Conservation (phyloP, 2,888 invertebrate species). For the Gasteruption jaculator region DNA sequence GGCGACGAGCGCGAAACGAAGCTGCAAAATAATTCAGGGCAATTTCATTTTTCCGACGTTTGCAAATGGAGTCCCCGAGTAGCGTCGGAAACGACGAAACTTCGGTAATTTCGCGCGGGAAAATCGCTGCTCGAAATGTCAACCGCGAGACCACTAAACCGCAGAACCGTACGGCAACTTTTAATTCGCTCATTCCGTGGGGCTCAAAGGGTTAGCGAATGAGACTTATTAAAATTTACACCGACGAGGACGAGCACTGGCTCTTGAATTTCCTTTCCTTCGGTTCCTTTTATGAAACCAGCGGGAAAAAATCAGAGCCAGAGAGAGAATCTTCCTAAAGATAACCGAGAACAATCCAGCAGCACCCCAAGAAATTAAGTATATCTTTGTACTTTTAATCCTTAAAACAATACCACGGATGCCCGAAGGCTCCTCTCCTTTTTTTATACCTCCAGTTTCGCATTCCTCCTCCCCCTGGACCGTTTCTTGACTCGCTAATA, state of each 20-base stretch:
- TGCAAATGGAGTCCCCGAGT: too few relatives aligned
- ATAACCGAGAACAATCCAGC: too few relatives aligned
- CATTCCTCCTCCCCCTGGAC: conserved; percentile 11
- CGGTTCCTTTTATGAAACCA: too few relatives aligned
- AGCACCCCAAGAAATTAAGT: conserved; percentile 37
- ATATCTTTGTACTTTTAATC: conserved; percentile 46
- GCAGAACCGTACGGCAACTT: conserved; percentile 45
- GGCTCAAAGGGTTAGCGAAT: conserved; percentile 47
- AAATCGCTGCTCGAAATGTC: conserved; percentile 41
- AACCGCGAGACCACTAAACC: conserved; percentile 46
- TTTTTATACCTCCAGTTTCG: conserved; percentile 12
- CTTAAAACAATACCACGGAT: conserved; percentile 39
- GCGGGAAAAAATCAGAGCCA: too few relatives aligned
- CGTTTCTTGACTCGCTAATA: conserved; percentile 39
- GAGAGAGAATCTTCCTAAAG: too few relatives aligned
- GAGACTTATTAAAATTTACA: conserved; percentile 51
- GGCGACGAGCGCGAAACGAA: too few relatives aligned
- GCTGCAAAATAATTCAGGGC: not conserved
- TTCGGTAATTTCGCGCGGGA: conserved; percentile 38
- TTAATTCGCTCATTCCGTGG: conserved; percentile 50
- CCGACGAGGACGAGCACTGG: too few relatives aligned
- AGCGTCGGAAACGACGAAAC: conserved; percentile 48
- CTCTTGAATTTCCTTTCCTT: too few relatives aligned
- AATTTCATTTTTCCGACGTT: not conserved
- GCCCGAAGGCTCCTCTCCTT: conserved; percentile 22